Conservation (phyloP, 2,113 vertebrate species). For the Microtus ochrogaster region DNA sequence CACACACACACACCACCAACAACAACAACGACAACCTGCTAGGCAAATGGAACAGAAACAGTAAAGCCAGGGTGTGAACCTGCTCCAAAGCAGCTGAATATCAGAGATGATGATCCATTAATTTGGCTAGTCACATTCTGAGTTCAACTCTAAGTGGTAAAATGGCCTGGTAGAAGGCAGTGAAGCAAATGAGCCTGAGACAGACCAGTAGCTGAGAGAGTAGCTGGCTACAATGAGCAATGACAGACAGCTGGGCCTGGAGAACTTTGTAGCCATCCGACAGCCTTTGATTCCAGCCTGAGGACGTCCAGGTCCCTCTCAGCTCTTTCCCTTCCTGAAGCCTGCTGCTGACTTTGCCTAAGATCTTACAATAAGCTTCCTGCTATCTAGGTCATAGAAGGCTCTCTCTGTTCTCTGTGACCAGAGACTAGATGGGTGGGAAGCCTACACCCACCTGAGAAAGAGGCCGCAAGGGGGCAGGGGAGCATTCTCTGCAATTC, state of each 20-base stretch:
- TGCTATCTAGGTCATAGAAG: neutral
- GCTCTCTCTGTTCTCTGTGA: neutral
- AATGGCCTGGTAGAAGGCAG: neutral
- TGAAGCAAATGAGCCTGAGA: neutral
- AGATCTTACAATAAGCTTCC: neutral
- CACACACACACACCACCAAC: neutral
- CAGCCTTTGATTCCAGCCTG: neutral
- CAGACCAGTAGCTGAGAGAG: neutral
- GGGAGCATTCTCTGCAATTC: neutral
- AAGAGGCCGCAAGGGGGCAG: neutral
- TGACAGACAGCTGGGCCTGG: too few species aligned
- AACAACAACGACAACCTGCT: neutral
- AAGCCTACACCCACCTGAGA: neutral
- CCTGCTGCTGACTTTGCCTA: neutral
- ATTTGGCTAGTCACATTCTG: neutral
- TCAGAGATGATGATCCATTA: neutral
- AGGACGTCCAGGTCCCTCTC: neutral
- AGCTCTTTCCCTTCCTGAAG: neutral
- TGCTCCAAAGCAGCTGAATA: neutral
- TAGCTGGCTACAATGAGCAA: neutral
- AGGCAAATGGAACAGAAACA: neutral
- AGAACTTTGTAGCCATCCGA: neutral
- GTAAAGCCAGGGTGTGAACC: neutral
- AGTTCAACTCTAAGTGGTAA: neutral
- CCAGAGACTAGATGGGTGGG: neutral